Evolutionary conservation across 2,888 invertebrate genomes (phyloP), one percentile per base, ranked within the genome.

Genomic region (Zhuqinia jingwanae): DNA sequence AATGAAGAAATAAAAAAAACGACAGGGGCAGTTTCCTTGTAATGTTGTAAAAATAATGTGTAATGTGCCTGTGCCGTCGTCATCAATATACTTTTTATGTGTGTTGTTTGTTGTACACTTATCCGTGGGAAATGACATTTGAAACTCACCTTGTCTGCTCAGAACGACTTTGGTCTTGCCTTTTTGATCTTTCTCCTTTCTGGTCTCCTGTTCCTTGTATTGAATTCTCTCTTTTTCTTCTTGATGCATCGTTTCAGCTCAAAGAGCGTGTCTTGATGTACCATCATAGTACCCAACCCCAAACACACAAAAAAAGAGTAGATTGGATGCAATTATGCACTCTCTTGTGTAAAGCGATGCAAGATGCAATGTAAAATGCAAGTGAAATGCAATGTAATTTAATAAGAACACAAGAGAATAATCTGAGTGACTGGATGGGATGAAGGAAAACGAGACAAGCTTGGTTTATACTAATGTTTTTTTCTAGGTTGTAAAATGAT

Each of bases 41-140:
- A 63, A n/a, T 25, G 27, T 65, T 56, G 27, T 22, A 53, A 36
- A n/a, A 47, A n/a, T 25, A 15, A 27, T 60, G 58, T 22, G 58
- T 27, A 60, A 25, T 25, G 15, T 36, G 36, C 8, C 36, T 36
- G 36, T 3, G 3, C 5, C 5, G 8, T 36, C 36, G 36, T 36
- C 36, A 36, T 36, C 36, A 36, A 36, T 36, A 36, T 36, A 36
- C 5, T 36, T 36, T 36, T 22, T 58, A 17, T 80, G n/a, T 70
- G 42, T 50, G 30, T 65, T 15, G 15, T 15, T 50, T 50, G 13
- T 58, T 45, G 36, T 36, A 36, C 36, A 65, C 68, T 83, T 84
- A 85, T 86, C 82, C 89, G 89, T 89, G 89, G 89, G 89, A 89
- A 89, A 87, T 89, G 89, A 88, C 88, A 89, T 85, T 89, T 85